These are phyloP conservation scores for Otus sunia DNA, from an alignment of 2,113 vertebrate genomes.

Conservation along the genomic window DNA sequence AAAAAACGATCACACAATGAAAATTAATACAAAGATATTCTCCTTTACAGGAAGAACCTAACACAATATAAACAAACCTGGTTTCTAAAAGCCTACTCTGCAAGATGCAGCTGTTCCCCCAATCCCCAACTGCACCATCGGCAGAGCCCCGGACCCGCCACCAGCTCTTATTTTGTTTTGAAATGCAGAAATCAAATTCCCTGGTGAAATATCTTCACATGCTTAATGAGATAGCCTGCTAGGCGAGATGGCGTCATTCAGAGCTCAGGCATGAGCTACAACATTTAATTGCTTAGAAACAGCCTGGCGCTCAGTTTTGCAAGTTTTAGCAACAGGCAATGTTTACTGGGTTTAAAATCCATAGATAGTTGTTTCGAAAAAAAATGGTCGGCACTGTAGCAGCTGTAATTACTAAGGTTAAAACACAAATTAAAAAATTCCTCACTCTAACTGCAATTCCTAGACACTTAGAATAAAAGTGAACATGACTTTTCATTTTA, in stretches of 20 bases:
- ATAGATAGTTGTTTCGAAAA: not conserved
- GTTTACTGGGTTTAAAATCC: not conserved
- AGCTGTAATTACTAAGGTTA: not conserved
- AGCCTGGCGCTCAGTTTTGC: not conserved
- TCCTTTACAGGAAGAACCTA: not conserved
- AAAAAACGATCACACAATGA: not conserved
- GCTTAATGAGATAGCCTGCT: not conserved
- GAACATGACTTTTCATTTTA: not conserved
- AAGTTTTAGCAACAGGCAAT: not conserved
- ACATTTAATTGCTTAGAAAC: not conserved
- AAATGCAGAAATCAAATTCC: not conserved
- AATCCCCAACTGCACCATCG: not conserved
- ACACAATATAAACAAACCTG: fast-evolving
- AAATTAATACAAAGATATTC: not conserved
- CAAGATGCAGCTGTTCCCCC: not conserved
- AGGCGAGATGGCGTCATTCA: not conserved
- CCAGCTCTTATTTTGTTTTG: not conserved
- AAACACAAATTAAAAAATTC: not conserved
- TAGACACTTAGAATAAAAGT: not conserved
- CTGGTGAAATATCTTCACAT: not conserved
- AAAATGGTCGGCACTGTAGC: not conserved
- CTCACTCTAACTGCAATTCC: not conserved
- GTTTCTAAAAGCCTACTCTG: not conserved
- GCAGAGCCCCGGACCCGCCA: not conserved
- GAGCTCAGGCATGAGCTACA: not conserved